phyloP scores from a whole-genome alignment of 2,888 invertebrate species.

The Leptinotarsa juncta region DNA sequence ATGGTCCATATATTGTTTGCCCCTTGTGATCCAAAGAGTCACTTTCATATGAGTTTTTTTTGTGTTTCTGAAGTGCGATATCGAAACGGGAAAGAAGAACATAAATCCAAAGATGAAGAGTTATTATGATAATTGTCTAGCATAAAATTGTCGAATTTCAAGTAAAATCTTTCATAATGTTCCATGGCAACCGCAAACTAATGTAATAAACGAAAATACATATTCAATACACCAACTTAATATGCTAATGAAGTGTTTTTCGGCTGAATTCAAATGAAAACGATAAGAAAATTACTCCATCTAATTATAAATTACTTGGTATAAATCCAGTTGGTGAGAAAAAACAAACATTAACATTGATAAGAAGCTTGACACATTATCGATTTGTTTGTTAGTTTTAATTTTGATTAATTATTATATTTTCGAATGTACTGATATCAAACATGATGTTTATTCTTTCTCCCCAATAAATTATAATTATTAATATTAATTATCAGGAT shows the following conservation, averaged over 20 bases:
- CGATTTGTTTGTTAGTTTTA: constrained; percentile 52
- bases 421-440: constrained; percentile 44
- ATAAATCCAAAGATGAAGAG: not conserved
- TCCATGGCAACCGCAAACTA: not conserved
- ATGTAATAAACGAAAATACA: not conserved
- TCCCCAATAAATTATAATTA: constrained; percentile 43
- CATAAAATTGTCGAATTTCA: not conserved
- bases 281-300: constrained; percentile 47
- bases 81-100: too few species aligned
- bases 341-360: constrained; percentile 51
- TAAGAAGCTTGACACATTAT: constrained; percentile 50
- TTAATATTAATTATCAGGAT: constrained; percentile 38
- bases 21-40: too few species aligned
- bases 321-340: constrained; percentile 53
- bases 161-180: not conserved
- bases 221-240: constrained; percentile 1
- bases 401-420: constrained; percentile 52
- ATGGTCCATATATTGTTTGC: too few species aligned
- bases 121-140: not conserved
- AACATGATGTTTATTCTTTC: constrained; percentile 33
- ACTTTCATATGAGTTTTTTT: too few species aligned
- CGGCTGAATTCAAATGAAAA: constrained; percentile 46
- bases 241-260: constrained; percentile 31
- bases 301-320: constrained; percentile 54
- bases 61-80: too few species aligned